Evolutionary conservation across 2,797 vertebrate species (phyloP).

Genomic region (Carcharodon carcharias): DNA sequence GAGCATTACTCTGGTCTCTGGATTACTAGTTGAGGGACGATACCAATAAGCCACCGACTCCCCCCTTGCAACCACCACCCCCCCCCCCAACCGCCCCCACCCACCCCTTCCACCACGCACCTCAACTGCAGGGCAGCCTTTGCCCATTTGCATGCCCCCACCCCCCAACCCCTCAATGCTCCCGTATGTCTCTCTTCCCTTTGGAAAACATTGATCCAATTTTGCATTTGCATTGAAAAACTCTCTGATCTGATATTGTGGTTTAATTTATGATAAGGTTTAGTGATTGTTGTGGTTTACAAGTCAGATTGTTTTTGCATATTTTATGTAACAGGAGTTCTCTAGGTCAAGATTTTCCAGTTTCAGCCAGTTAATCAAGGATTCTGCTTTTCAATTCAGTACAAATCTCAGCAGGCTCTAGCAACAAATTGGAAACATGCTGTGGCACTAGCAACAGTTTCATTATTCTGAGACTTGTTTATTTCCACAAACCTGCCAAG

Average conservation of each 20-base stretch:
- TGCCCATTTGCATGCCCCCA: too few species aligned
- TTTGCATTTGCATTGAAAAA: neutral
- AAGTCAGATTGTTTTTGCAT: neutral
- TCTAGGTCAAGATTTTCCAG: neutral
- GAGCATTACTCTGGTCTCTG: too few species aligned
- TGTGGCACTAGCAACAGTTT: slow-evolving; percentile 1
- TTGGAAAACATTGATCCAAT: neutral
- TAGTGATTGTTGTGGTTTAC: neutral
- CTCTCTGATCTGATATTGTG: neutral
- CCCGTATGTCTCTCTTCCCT: neutral
- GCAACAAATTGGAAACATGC: slow-evolving; percentile 33
- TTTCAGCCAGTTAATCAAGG: neutral
- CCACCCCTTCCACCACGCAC: too few species aligned
- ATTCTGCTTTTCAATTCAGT: slow-evolving; percentile 8
- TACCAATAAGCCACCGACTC: too few species aligned
- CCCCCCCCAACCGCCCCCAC: too few species aligned
- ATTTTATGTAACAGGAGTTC: neutral
- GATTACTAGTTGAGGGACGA: too few species aligned
- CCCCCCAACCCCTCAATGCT: too few species aligned
- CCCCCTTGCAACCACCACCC: too few species aligned
- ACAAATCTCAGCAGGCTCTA: slow-evolving; percentile 12
- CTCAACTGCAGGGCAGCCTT: too few species aligned
- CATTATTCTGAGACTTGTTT: neutral
- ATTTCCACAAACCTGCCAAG: neutral
- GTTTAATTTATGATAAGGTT: neutral